Evolutionary conservation across 2,888 invertebrate genomes (phyloP).

Genomic region (Phaonia tiefii): DNA sequence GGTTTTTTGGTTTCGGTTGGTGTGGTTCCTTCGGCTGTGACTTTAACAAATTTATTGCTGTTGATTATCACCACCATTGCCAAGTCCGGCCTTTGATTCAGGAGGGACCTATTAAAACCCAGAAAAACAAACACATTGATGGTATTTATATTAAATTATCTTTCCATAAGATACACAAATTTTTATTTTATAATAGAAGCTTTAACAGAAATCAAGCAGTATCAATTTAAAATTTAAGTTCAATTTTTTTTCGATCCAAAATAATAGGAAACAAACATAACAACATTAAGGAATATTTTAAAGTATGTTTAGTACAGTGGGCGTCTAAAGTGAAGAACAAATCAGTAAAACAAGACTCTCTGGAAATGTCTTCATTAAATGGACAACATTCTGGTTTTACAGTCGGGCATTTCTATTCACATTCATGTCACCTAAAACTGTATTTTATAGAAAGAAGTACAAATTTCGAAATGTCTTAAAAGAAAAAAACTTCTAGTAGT

Average conservation of each 20-base stretch:
- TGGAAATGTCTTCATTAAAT: no score
- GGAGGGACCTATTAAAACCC: constrained; percentile 83
- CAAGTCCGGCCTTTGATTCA: constrained; percentile 89
- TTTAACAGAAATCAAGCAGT: constrained; percentile 57
- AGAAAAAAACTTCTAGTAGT: no score
- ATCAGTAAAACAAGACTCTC: no score
- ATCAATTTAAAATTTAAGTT: constrained; percentile 35
- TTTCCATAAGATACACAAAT: neutral
- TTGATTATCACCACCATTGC: constrained; percentile 84
- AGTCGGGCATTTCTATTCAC: no score
- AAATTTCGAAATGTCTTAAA: no score
- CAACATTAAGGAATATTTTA: constrained; percentile 51
- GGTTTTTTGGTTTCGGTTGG: neutral
- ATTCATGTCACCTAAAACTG: no score
- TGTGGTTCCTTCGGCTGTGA: neutral
- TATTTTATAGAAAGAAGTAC: no score
- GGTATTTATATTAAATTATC: constrained; percentile 25
- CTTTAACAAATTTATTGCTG: constrained; percentile 73
- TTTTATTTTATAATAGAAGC: constrained; percentile 3
- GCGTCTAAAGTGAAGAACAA: no score
- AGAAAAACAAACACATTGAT: constrained; percentile 41
- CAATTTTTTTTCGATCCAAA: constrained; percentile 16
- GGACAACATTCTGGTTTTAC: no score
- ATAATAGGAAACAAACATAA: constrained; percentile 37
- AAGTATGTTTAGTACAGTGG: constrained; percentile 1